These are phyloP conservation scores for Hylyphantes graminicola DNA, from an alignment of 1,140 invertebrate species.

Conservation along the genomic window DNA sequence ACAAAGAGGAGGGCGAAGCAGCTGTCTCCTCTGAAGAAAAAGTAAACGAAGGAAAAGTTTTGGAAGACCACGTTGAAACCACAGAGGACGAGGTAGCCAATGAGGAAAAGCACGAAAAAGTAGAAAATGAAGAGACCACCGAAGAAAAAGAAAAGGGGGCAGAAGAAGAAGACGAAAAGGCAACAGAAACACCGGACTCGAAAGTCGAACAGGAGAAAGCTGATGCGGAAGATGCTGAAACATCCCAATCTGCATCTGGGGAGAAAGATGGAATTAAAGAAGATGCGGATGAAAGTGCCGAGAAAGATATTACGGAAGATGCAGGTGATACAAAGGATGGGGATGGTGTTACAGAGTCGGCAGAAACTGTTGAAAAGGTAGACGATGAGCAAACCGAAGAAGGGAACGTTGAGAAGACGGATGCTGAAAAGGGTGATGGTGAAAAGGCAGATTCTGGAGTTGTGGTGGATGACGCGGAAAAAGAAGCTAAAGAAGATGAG, in stretches of 20 bases:
- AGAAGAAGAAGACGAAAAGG: slow-evolving; percentile 2
- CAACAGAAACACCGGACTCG: not conserved
- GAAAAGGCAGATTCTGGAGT: not conserved
- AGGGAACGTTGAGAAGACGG: not conserved
- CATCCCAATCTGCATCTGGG: not conserved
- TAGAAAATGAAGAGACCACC: not conserved
- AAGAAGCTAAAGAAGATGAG: slow-evolving; percentile 17
- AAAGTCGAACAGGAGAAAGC: not conserved
- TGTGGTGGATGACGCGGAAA: not conserved
- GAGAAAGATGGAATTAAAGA: not conserved
- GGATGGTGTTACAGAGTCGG: not conserved
- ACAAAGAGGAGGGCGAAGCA: not conserved
- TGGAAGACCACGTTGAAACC: not conserved
- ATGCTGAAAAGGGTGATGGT: not conserved
- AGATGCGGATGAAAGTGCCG: slow-evolving; percentile 3
- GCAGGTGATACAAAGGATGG: not conserved
- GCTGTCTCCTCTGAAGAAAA: not conserved
- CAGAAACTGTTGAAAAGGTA: not conserved
- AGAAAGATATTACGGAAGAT: not conserved
- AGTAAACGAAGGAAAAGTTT: not conserved
- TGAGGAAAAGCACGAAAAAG: not conserved
- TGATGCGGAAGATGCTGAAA: not conserved
- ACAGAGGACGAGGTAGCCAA: not conserved
- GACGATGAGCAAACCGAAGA: not conserved
- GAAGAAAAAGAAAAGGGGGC: slow-evolving; percentile 4